These are phyloP conservation scores for Clistopyga incitator DNA, from an alignment of 2,888 invertebrate genomes.

Conservation along the genomic window DNA sequence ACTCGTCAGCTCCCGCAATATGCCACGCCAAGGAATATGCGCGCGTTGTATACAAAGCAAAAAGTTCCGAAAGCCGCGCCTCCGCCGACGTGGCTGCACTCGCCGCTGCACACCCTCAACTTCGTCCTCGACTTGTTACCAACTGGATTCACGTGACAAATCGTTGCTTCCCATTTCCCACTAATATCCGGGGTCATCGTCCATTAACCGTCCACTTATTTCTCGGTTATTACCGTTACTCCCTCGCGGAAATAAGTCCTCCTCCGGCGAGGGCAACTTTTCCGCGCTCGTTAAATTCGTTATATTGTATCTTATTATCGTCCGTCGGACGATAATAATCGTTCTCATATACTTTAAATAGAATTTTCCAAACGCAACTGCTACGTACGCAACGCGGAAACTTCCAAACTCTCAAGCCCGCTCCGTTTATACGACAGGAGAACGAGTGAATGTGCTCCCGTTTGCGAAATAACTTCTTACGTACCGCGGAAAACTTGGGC, in stretches of 20 bases:
- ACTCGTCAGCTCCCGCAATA: constrained; percentile 80
- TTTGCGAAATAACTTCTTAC: constrained; percentile 53
- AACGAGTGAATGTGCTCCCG: constrained; percentile 20
- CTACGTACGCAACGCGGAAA: constrained; percentile 9
- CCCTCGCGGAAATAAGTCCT: neutral
- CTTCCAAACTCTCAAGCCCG: neutral
- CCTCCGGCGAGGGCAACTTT: constrained; percentile 1
- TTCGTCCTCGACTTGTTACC: constrained; percentile 29
- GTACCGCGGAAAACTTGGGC: constrained; percentile 69
- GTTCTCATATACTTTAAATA: constrained; percentile 16
- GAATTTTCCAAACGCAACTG: neutral
- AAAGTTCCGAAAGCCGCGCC: constrained; percentile 54
- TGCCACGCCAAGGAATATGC: constrained; percentile 71
- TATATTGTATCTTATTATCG: constrained; percentile 20
- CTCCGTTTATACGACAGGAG: constrained; percentile 28
- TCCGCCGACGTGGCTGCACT: constrained; percentile 39
- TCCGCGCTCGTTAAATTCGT: constrained; percentile 23
- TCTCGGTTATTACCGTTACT: constrained; percentile 20
- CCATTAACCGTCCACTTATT: constrained; percentile 56
- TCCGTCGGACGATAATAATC: constrained; percentile 15
- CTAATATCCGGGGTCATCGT: constrained; percentile 55
- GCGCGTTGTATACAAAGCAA: constrained; percentile 54
- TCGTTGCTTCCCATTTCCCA: constrained; percentile 64
- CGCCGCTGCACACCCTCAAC: constrained; percentile 6
- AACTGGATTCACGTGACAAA: constrained; percentile 68